A percentile compares a stretch with the other conserved stretches of the same genome.
phyloP scores from a whole-genome alignment of 2,888 invertebrate species.

The Peribatodes rhomboidaria region DNA sequence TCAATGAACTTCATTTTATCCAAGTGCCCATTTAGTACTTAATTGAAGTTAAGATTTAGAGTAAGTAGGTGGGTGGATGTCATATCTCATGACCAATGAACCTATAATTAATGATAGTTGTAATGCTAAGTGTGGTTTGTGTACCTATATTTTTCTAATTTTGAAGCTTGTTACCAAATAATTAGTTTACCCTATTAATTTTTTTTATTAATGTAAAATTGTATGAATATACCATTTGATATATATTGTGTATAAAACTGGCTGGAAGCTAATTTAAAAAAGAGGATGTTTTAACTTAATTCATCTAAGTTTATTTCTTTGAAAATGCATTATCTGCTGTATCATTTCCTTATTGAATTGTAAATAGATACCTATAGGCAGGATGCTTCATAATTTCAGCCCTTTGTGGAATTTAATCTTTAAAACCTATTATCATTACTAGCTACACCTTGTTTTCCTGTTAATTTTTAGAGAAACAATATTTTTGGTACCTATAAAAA shows the following conservation, averaged over 20 bases:
- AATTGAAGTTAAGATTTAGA: slow-evolving; percentile 38
- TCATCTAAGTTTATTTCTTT: slow-evolving; percentile 5
- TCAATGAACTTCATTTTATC: slow-evolving; percentile 75
- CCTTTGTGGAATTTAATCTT: neutral
- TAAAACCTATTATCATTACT: neutral
- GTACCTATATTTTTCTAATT: neutral
- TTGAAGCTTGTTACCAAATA: neutral
- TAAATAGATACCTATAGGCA: neutral
- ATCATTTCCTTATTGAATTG: slow-evolving; percentile 3
- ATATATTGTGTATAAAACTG: neutral
- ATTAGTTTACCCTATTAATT: neutral
- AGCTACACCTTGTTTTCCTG: neutral
- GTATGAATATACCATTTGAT: neutral
- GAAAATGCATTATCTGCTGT: slow-evolving; percentile 2
- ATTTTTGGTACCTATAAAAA: neutral
- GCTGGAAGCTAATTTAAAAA: neutral
- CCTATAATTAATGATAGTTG: slow-evolving; percentile 3
- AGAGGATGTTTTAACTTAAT: neutral
- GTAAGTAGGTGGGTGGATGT: slow-evolving; percentile 25
- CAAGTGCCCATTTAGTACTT: slow-evolving; percentile 29
- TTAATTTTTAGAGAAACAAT: neutral
- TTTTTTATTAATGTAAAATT: neutral
- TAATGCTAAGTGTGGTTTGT: slow-evolving; percentile 1
- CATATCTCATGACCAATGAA: slow-evolving; percentile 24
- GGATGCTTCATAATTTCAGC: neutral